Conservation (phyloP, 2,797 vertebrate genomes). For the Meda fulgida region DNA sequence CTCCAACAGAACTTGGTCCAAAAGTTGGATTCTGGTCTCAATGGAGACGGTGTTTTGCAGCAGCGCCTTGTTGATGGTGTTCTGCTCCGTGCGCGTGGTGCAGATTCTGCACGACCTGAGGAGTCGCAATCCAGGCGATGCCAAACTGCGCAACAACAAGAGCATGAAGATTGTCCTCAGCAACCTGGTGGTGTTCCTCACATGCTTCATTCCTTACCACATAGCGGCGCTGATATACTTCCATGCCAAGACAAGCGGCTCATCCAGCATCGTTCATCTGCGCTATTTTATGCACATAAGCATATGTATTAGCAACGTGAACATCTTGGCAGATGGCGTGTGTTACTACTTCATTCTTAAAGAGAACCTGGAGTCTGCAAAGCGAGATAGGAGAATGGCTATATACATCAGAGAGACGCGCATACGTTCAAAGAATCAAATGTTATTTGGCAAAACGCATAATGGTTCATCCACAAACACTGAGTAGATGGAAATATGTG, state of each 20-base stretch:
- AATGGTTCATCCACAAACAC: not conserved
- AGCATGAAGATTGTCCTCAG: constrained; percentile 72
- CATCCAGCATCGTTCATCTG: constrained; percentile 30
- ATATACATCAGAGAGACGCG: not conserved
- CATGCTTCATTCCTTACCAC: constrained; percentile 78
- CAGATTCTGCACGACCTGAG: constrained; percentile 59
- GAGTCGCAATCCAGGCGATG: constrained; percentile 38
- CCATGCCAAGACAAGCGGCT: constrained; percentile 55
- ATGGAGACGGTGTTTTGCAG: constrained; percentile 65
- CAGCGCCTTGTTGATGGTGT: constrained; percentile 64
- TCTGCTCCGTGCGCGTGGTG: constrained; percentile 69
- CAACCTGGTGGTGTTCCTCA: constrained; percentile 69
- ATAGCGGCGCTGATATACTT: constrained; percentile 68
- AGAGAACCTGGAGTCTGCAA: constrained; percentile 56
- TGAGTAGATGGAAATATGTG: not conserved
- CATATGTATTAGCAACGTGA: constrained; percentile 65
- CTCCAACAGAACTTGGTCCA: constrained; percentile 67
- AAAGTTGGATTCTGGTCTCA: constrained; percentile 53
- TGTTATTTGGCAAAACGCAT: not conserved
- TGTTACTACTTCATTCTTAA: constrained; percentile 75
- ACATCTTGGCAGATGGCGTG: constrained; percentile 71
- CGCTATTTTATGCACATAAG: constrained; percentile 67
- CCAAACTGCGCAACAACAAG: constrained; percentile 60
- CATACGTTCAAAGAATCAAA: not conserved
- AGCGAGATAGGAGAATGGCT: constrained; percentile 34